Base-by-base conservation (phyloP, 2,797 vertebrate species). In the Enteromius argenteus region DNA sequence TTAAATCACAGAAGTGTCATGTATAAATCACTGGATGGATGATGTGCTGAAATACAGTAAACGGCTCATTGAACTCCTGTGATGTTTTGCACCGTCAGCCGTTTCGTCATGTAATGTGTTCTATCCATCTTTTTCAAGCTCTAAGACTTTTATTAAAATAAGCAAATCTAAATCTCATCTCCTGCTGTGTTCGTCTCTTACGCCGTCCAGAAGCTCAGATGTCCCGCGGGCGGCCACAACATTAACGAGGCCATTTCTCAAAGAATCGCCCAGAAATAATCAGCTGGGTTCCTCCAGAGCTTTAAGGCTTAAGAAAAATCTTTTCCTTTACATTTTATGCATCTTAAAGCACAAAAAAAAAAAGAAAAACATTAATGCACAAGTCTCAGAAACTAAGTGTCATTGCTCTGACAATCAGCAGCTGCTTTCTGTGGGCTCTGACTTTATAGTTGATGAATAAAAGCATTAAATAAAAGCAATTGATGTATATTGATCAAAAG, bases 31-130 rank as follows among this genome's bases (percentile, higher is more conserved):
- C 11, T 58, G 51, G 6, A 15, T 30, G 10, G n/a, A 77, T 77
- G n/a, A 56, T 42, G 56, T 23, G 37, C 71, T 21, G 10, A 3
- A 27, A 39, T 46, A 51, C 60, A 32, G 19, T 32, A 6, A 68
- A 27, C n/a, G 46, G 30, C 32, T 80, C 30, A 80, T 53, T 80
- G 32, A 66, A 66, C 32, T 51, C 44, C 14, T 79, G 60, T n/a
- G 42, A 64, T 79, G 75, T 44, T 44, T 62, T 35, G 77, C 62
- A 49, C 39, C 2, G 19, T 79, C 19, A 15, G 44, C 44, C 21
- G 44, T n/a, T 67, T 67, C 21, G 30, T 78, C 17, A 46, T 64
- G 23, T 64, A 21, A 64, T 78, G 39, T 46, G 58, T 58, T 64
- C 56, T 0, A 23, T 78, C 58, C 56, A 78, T 78, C 39, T 62